Evolutionary conservation across 1,140 invertebrate species (phyloP).

Genomic region (Trichogramma pretiosum): DNA sequence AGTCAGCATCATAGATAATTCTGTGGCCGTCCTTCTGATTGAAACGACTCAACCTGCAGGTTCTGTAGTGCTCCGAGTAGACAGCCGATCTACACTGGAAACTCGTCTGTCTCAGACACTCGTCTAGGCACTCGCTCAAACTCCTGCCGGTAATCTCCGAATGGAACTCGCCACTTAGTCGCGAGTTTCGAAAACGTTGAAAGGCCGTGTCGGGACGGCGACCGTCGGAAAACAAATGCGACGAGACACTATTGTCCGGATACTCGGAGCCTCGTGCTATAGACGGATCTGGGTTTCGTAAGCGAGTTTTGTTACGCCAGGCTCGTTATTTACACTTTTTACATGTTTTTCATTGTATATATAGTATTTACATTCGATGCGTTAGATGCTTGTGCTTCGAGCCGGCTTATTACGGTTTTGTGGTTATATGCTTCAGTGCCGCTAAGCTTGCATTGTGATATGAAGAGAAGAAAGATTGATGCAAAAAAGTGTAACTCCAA

Average conservation of each 20-base stretch:
- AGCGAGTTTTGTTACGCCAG: conserved; percentile 30
- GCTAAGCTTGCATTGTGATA: too few relatives aligned
- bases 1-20: conserved; percentile 80
- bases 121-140: conserved; percentile 79
- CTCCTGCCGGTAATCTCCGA: conserved; percentile 79
- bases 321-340: conserved; percentile 16
- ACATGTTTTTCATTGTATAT: not conserved
- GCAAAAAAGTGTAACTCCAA: not conserved
- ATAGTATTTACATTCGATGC: not conserved
- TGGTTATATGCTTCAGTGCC: too few relatives aligned
- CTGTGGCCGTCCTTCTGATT: conserved; percentile 81
- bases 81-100: conserved; percentile 81
- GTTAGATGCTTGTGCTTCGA: not conserved
- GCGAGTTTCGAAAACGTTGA: conserved; percentile 75
- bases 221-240: conserved; percentile 67
- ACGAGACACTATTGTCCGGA: conserved; percentile 71
- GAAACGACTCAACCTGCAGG: conserved; percentile 74
- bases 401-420: conserved; percentile 15
- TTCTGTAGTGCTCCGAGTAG: conserved; percentile 74
- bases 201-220: conserved; percentile 78
- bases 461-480: not conserved
- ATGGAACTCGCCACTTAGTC: conserved; percentile 77
- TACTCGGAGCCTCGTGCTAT: conserved; percentile 70
- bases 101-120: conserved; percentile 77
- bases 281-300: conserved; percentile 40